phyloP scores from a whole-genome alignment of 2,797 vertebrate genomes.

The Anguilla obscura region DNA sequence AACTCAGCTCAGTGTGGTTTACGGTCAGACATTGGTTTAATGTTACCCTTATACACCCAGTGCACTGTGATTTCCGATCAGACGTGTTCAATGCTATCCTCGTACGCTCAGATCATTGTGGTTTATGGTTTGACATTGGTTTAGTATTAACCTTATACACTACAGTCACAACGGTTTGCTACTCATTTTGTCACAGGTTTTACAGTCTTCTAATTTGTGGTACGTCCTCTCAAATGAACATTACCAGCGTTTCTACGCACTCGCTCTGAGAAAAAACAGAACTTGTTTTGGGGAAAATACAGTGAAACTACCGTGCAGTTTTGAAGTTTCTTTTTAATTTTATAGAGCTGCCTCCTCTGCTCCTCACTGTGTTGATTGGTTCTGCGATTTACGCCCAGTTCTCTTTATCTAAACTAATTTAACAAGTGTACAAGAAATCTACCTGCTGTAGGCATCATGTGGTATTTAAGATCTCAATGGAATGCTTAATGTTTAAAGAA shows the following conservation, averaged over 20 bases:
- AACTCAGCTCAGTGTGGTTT: background rate
- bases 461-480: background rate
- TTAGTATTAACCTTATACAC: background rate
- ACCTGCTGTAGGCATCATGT: background rate
- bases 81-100: background rate
- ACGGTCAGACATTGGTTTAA: background rate
- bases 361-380: background rate
- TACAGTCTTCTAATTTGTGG: background rate
- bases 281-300: background rate
- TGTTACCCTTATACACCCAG: background rate
- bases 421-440: background rate
- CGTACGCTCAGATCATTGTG: background rate
- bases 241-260: background rate
- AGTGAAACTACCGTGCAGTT: background rate
- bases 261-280: background rate
- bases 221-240: background rate
- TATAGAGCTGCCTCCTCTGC: background rate
- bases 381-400: background rate
- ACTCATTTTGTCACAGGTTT: background rate
- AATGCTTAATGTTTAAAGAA: constrained; percentile 7
- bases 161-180: background rate
- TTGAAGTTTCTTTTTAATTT: background rate
- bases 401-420: background rate
- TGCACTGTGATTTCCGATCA: background rate
- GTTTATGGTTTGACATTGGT: background rate